Percentiles rank a stretch among this genome's conserved stretches.
phyloP scores from a whole-genome alignment of 1,140 invertebrate genomes.

The Melanaphis sacchari region DNA sequence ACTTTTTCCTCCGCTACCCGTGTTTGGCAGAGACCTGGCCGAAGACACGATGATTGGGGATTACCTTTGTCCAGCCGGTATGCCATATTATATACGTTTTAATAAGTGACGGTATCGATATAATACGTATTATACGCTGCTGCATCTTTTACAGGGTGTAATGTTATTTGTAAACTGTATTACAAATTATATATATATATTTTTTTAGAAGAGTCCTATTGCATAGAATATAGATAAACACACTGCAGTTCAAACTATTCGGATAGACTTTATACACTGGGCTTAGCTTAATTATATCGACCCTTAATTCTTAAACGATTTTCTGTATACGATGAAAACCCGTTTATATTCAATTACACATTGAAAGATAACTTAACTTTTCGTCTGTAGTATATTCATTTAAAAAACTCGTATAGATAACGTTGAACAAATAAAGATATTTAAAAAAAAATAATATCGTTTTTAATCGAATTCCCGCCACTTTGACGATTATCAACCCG shows the following conservation, averaged over 20 bases:
- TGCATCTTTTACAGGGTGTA: not conserved
- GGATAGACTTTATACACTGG: not conserved
- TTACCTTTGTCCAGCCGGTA: not conserved
- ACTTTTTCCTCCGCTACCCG: slow-evolving; percentile 70
- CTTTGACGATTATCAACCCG: not conserved
- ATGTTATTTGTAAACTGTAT: not conserved
- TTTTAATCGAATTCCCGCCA: not conserved
- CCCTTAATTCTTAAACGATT: no score
- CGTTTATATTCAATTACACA: not conserved
- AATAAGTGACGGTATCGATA: not conserved
- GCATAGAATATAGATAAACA: no score
- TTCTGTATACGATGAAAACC: not conserved
- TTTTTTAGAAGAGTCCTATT: not conserved
- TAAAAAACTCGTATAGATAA: no score
- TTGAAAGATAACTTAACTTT: not conserved
- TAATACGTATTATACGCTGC: not conserved
- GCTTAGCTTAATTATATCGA: not conserved
- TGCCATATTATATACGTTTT: not conserved
- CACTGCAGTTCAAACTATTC: no score
- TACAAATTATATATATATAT: not conserved
- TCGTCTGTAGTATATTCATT: no score
- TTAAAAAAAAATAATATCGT: not conserved
- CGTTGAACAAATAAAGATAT: not conserved
- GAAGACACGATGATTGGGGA: slow-evolving; percentile 63
- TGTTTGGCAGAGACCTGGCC: slow-evolving; percentile 66